Evolutionary conservation across 2,113 vertebrate genomes (phyloP).

Genomic region (Syrmaticus mikado): DNA sequence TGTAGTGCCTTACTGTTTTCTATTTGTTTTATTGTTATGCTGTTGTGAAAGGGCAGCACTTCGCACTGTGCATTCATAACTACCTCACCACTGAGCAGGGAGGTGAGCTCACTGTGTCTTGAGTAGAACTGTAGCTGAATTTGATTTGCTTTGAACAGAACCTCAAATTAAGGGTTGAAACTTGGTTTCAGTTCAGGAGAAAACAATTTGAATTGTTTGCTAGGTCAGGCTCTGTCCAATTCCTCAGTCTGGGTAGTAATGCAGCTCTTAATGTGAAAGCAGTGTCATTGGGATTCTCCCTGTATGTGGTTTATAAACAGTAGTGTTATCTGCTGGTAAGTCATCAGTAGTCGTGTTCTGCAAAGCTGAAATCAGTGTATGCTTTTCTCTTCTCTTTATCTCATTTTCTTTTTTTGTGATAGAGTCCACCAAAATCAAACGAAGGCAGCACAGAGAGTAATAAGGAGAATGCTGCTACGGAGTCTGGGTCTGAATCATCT

Average conservation of each 20-base stretch:
- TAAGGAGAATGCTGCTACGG: constrained; percentile 81
- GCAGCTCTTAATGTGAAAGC: not conserved
- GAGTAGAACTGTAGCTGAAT: not conserved
- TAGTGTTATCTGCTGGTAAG: not conserved
- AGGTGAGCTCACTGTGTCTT: not conserved
- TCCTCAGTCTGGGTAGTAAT: not conserved
- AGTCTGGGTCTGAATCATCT: constrained; percentile 86
- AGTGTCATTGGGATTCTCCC: fast-evolving
- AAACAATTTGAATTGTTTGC: not conserved
- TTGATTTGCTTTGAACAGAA: not conserved
- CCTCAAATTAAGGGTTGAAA: not conserved
- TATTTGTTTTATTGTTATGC: not conserved
- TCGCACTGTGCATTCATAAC: not conserved
- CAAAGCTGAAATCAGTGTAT: not conserved
- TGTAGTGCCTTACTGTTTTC: not conserved
- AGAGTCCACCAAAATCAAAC: constrained; percentile 91
- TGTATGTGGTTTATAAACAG: not conserved
- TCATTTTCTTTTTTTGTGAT: not conserved
- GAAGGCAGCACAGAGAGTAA: constrained; percentile 84
- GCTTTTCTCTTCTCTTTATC: not conserved
- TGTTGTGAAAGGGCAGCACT: not conserved
- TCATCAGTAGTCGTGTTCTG: not conserved
- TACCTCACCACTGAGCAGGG: not conserved
- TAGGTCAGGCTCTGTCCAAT: not conserved
- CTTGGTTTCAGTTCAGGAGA: not conserved